Percentiles rank a stretch among this genome's conserved stretches.
phyloP scores from a whole-genome alignment of 2,888 invertebrate genomes.

The Drosophila nigricruria region DNA sequence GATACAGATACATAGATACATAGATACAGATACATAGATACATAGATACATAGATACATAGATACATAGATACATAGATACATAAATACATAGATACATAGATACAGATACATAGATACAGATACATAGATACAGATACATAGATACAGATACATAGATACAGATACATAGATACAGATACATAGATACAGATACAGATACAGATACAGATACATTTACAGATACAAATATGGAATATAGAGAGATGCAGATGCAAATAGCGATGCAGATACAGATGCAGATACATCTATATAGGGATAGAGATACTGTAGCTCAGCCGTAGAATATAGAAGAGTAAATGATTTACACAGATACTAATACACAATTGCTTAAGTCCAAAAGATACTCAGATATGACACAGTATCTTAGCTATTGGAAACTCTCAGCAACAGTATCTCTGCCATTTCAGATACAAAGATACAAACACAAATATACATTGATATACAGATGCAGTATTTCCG shows the following conservation, averaged over 20 bases:
- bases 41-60: not conserved
- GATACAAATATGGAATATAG: no score
- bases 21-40: not conserved
- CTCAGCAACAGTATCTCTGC: not conserved
- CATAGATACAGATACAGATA: not conserved
- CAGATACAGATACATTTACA: not conserved
- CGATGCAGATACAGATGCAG: not conserved
- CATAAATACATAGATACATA: not conserved
- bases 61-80: not conserved
- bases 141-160: no score
- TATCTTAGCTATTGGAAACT: not conserved
- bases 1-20: not conserved
- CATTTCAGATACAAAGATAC: not conserved
- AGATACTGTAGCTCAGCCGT: not conserved
- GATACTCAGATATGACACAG: not conserved
- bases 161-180: not conserved
- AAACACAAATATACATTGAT: not conserved
- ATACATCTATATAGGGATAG: not conserved
- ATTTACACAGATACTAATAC: not conserved
- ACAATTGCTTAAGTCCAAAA: not conserved
- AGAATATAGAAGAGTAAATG: not conserved
- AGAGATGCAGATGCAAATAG: no score
- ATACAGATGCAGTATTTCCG: not conserved
- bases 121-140: not conserved
- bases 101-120: not conserved